Base-by-base conservation (phyloP, 2,113 vertebrate genomes). In the Meriones unguiculatus region DNA sequence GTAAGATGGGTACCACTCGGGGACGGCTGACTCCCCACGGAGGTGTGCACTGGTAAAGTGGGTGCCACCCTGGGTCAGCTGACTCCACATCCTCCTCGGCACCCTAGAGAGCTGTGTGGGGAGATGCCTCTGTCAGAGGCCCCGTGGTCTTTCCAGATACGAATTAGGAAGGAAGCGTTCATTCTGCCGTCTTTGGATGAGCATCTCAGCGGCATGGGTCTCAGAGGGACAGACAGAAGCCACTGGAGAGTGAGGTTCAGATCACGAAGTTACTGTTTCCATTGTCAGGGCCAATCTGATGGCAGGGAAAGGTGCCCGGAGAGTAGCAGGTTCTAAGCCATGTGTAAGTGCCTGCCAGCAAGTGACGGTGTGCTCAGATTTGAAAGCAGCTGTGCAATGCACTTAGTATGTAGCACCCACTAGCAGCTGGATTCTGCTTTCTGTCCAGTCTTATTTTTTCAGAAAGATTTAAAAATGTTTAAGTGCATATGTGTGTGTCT, bases 171-270 rank as follows among this genome's bases (percentile, higher is more conserved):
- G 46, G 57, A 82, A 59, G 32, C 11, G 4, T 82, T 89, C 86
- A 70, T 93, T 90, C 90, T 89, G 94, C 62, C 86, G 78, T 89
- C 80, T 73, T 88, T 32, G 69, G 92, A 87, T 81, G 95, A 96
- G 76, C 1, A 41, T 95, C 94, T 93, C 64, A 81, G 62, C 35
- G 24, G 30, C 3, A 0, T 1, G 0, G 15, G 50, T 41, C 86
- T 62, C 12, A 0, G 25, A 12, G 30, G 65, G 57, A 59, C 67
- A 64, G 9, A 50, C n/a, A 0, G 93, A 91, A 95, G 87, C 82
- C 3, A 32, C 38, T 1, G 87, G 95, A 95, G 85, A 88, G 65
- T 32, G 84, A 54, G 95, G 57, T 24, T 30, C 24, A 0, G 22
- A 57, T 41, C 30, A 2, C 24, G 8, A 11, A 62, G 2, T 25